Conservation (phyloP, 2,888 invertebrate species). For the Cenopis cana region DNA sequence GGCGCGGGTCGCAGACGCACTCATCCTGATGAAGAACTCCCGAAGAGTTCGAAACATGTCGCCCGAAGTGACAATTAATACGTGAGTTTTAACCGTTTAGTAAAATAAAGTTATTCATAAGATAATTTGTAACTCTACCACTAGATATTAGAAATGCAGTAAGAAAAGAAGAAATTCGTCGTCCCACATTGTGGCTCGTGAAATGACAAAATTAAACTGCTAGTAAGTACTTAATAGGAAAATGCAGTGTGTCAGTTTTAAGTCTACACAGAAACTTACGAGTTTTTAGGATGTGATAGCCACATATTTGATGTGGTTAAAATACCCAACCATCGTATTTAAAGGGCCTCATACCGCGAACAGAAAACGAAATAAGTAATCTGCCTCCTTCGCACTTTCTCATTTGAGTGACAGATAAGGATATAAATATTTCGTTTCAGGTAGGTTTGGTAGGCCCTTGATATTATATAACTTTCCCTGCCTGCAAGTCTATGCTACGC, state of each 20-base stretch:
- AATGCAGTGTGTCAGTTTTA: not conserved
- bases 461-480: not conserved
- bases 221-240: not conserved
- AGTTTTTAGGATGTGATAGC: no score
- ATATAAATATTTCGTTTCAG: no score
- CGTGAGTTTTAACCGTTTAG: no score
- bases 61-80: no score
- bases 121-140: slow-evolving; percentile 39
- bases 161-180: slow-evolving; percentile 6
- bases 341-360: no score
- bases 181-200: not conserved
- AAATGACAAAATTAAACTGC: not conserved
- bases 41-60: no score
- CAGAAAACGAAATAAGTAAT: no score
- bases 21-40: no score
- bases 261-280: not conserved
- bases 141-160: slow-evolving; percentile 36
- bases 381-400: no score
- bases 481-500: slow-evolving; percentile 4
- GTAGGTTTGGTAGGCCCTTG: not conserved
- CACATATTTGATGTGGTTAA: not conserved
- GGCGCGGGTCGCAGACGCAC: no score
- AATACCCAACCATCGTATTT: not conserved
- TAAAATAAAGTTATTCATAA: no score
- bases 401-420: no score